Base-by-base conservation (phyloP, 2,888 invertebrate species). In the Acanthacorydalis orientalis region DNA sequence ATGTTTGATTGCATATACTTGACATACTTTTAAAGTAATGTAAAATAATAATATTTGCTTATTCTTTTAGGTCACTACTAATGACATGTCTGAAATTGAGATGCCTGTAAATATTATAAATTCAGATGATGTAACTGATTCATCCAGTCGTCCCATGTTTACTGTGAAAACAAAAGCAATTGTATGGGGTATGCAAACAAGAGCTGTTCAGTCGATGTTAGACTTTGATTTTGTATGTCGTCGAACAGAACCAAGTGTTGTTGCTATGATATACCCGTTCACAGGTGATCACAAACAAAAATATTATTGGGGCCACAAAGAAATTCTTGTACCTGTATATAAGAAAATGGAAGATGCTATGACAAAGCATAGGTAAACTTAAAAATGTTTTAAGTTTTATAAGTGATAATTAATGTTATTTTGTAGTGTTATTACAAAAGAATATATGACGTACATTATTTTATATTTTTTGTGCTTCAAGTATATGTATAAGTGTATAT, bases 221-320 rank as follows among this genome's bases (percentile, higher is more conserved):
- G 93, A 95, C 64, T 95, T 93, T 65, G 95, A 95, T 68, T 93
- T 89, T 68, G 89, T 90, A 15, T 91, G 96, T 68, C 76, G 90
- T 23, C 73, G 97, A 57, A 68, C 75, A 46, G 85, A 87, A 58
- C 96, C 96, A 1, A 88, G 87, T 0, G 89, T 98, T 1, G 93
- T 91, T 1, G 96, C 96, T 32, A 87, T 97, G 63, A 92, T 97
- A 34, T 98, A 98, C 68, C 98, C 98, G 0, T 95, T 98, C 69
- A 93, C 87, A 11, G 95, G 95, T 0, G 96, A 98, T 66, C 97
- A 98, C 68, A 96, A 95, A 63, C 96, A 96, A 68, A 99, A 98
- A 67, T 98, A 91, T 70, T 99, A 99, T 66, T 98, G 96, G 83
- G 98, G 98, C 1, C 97, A 98, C 68, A 93, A 96, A 63, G 97